phyloP scores from a whole-genome alignment of 2,888 invertebrate genomes.

The Ceramica pisi region DNA sequence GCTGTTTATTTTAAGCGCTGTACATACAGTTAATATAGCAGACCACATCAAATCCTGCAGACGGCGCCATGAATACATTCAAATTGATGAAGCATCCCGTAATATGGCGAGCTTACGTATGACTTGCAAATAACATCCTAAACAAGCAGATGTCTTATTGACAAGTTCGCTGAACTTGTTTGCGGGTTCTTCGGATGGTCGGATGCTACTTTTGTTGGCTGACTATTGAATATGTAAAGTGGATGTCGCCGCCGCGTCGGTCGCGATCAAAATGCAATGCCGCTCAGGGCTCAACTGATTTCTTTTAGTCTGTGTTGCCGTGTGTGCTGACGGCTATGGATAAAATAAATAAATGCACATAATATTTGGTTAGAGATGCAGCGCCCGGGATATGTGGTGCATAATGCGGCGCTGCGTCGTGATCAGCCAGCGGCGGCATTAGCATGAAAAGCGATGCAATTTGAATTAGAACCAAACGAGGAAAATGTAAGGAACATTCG shows the following conservation, averaged over 20 bases:
- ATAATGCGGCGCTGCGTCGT: slow-evolving; percentile 74
- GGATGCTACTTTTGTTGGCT: slow-evolving; percentile 72
- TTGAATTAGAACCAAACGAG: slow-evolving; percentile 74
- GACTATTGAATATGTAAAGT: slow-evolving; percentile 78
- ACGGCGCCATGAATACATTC: slow-evolving; percentile 68
- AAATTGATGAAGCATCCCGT: slow-evolving; percentile 67
- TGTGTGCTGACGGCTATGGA: slow-evolving; percentile 72
- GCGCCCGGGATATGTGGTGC: slow-evolving; percentile 72
- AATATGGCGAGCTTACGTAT: slow-evolving; percentile 69
- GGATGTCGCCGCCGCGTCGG: slow-evolving; percentile 64
- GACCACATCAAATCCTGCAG: slow-evolving; percentile 47
- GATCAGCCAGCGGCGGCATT: slow-evolving; percentile 77
- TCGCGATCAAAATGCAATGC: slow-evolving; percentile 73
- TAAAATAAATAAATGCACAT: slow-evolving; percentile 88
- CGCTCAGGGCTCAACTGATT: slow-evolving; percentile 69
- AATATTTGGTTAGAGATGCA: slow-evolving; percentile 86
- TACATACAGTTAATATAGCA: slow-evolving; percentile 43
- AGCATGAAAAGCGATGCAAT: slow-evolving; percentile 83
- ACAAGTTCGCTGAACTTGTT: slow-evolving; percentile 81
- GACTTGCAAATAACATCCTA: slow-evolving; percentile 84
- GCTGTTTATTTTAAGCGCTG: slow-evolving; percentile 30
- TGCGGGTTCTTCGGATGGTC: slow-evolving; percentile 55
- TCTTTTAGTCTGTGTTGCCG: slow-evolving; percentile 71
- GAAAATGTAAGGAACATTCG: slow-evolving; percentile 62
- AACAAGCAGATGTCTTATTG: slow-evolving; percentile 84